A percentile compares a stretch with the other conserved stretches of the same genome.
phyloP scores from a whole-genome alignment of 2,797 vertebrate genomes.

The Schizopygopsis malacanthus region DNA sequence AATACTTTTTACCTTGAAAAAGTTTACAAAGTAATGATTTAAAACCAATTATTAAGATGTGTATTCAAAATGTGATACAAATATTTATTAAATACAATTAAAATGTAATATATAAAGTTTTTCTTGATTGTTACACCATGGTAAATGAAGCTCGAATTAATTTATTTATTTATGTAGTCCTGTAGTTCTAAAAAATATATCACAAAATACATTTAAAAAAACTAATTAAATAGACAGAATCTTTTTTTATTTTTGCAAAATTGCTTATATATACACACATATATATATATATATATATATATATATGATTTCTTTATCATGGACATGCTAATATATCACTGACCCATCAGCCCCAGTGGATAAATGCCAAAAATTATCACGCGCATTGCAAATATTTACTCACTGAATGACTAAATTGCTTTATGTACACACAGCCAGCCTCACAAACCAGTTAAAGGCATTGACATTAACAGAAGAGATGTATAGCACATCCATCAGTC shows the following conservation, averaged over 20 bases:
- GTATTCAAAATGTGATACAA: neutral
- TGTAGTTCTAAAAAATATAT: too few relatives aligned
- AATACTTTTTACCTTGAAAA: neutral
- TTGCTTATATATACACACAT: too few relatives aligned
- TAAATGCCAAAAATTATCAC: neutral
- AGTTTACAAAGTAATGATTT: neutral
- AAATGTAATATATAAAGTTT: too few relatives aligned
- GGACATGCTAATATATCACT: neutral
- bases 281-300: too few relatives aligned
- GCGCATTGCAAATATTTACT: constrained; percentile 20
- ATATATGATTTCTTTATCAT: too few relatives aligned
- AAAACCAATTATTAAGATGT: neutral
- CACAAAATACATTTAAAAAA: too few relatives aligned
- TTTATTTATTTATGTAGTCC: neutral
- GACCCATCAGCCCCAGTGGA: neutral
- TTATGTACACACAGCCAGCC: constrained; percentile 19
- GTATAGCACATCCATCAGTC: neutral
- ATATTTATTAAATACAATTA: neutral
- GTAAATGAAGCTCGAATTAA: neutral
- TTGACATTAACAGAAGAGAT: constrained; percentile 42
- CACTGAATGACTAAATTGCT: neutral
- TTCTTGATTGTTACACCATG: too few relatives aligned
- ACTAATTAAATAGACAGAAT: neutral
- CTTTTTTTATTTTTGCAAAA: too few relatives aligned
- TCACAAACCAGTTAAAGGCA: constrained; percentile 18